Conservation (phyloP, 2,797 vertebrate genomes). For the Sebastes goodei region DNA sequence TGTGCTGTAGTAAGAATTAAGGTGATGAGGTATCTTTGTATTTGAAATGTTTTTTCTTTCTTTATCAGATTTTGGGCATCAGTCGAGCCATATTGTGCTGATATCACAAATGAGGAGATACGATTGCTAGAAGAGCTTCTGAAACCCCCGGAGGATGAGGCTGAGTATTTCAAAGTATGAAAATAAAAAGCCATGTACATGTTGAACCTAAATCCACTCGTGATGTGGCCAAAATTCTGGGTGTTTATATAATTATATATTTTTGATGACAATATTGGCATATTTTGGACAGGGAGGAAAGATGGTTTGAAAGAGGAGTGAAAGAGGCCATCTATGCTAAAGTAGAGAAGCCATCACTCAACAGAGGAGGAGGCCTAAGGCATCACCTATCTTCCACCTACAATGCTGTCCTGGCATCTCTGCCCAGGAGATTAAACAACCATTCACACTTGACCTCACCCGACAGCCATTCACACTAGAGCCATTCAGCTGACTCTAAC, state of each 20-base stretch:
- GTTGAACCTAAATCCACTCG: not conserved
- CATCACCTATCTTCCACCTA: too few species aligned
- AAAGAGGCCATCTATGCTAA: too few species aligned
- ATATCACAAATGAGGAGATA: conserved; percentile 96
- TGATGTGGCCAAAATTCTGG: accelerated
- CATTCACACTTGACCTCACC: too few species aligned
- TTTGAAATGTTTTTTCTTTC: not conserved
- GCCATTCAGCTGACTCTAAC: too few species aligned
- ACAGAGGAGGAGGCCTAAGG: too few species aligned
- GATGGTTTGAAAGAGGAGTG: too few species aligned
- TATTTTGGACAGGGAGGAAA: too few species aligned
- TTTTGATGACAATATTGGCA: too few species aligned
- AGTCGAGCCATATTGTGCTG: conserved; percentile 96
- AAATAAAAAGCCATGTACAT: not conserved
- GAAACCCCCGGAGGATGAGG: conserved; percentile 94
- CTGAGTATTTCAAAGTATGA: conserved; percentile 95
- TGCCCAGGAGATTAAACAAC: too few species aligned
- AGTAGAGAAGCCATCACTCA: too few species aligned
- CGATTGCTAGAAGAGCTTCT: conserved; percentile 95
- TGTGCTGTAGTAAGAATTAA: not conserved
- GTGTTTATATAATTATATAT: not conserved
- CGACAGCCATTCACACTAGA: too few species aligned
- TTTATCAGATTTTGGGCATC: conserved; percentile 94
- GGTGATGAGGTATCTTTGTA: not conserved
- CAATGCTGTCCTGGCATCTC: too few species aligned